These are phyloP conservation scores for Poeciliopsis retropinna DNA, from an alignment of 2,113 vertebrate species.

Conservation along the genomic window DNA sequence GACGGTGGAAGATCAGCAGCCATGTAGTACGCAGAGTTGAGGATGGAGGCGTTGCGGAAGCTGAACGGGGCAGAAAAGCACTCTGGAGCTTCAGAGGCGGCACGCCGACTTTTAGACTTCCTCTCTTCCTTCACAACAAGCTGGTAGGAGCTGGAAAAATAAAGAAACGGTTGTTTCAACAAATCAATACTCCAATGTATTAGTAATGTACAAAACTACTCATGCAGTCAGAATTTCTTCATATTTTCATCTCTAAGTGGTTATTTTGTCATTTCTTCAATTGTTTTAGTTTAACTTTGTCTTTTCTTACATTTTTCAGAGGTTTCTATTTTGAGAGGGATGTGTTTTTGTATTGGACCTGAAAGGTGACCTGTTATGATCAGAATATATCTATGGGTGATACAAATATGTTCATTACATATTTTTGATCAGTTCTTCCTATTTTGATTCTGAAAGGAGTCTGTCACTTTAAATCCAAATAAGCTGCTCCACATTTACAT, in stretches of 20 bases:
- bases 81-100: constrained; percentile 86
- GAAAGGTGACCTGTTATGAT: no score
- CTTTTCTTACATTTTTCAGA: no score
- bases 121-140: constrained; percentile 94
- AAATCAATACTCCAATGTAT: neutral
- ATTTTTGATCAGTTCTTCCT: no score
- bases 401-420: no score
- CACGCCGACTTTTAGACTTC: constrained; percentile 89
- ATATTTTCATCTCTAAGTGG: neutral
- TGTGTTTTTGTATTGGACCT: no score
- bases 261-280: no score
- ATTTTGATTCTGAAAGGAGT: no score
- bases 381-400: no score
- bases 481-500: no score
- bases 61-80: constrained; percentile 92
- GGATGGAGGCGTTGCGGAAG: constrained; percentile 89
- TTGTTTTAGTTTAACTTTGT: no score
- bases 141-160: constrained; percentile 87
- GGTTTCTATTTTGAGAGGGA: no score
- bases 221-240: neutral
- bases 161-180: neutral
- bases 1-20: constrained; percentile 91
- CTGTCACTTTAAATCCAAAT: no score
- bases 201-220: neutral
- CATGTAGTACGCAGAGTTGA: constrained; percentile 92